phyloP scores from a whole-genome alignment of 2,888 invertebrate species.

The Crioceris asparagi region DNA sequence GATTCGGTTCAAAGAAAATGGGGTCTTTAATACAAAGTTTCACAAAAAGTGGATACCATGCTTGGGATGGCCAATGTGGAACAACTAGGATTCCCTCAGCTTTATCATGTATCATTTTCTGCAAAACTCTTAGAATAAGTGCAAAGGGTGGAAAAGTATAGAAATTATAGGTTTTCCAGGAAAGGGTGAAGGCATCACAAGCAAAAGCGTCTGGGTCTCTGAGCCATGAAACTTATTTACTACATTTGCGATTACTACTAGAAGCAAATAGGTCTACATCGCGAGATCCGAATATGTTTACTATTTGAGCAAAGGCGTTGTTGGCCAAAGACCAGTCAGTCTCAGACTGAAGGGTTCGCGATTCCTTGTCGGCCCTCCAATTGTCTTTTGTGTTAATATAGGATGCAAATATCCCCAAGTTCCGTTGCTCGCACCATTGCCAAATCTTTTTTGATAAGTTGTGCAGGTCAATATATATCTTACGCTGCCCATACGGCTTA shows the following conservation, averaged over 20 bases:
- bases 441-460: too few species aligned
- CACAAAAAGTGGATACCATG: constrained; percentile 5
- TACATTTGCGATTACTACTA: constrained; percentile 12
- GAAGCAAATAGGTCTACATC: constrained; percentile 15
- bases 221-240: constrained; percentile 12
- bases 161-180: constrained; percentile 11
- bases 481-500: constrained; percentile 15
- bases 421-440: constrained; percentile 14
- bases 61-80: constrained; percentile 6
- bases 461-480: constrained; percentile 5
- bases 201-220: constrained; percentile 11
- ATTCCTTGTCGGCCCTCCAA: constrained; percentile 11
- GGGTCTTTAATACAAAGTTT: not conserved
- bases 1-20: not conserved
- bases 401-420: constrained; percentile 13
- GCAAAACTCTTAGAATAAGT: constrained; percentile 4
- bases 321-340: constrained; percentile 13
- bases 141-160: constrained; percentile 18
- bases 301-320: constrained; percentile 6
- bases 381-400: constrained; percentile 12
- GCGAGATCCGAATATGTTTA: constrained; percentile 5
- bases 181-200: constrained; percentile 14
- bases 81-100: constrained; percentile 3
- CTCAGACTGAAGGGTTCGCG: constrained; percentile 6
- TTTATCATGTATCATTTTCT: constrained; percentile 7